Evolutionary conservation across 2,888 invertebrate species (phyloP).

Genomic region (Cryptocheilus praepositus): DNA sequence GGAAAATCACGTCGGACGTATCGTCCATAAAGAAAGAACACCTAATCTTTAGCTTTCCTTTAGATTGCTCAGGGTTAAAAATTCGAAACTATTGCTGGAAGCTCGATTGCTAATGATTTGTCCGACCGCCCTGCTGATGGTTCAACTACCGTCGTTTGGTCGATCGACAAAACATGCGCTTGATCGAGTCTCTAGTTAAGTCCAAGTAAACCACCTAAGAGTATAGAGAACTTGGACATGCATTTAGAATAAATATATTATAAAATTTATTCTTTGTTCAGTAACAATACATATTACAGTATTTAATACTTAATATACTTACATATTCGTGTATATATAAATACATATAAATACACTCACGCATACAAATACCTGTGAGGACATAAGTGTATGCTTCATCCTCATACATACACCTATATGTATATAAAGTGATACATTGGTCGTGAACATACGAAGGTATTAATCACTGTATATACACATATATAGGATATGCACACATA

Average conservation of each 20-base stretch:
- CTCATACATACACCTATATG: constrained; percentile 14
- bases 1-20: constrained; percentile 24
- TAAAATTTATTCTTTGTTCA: constrained; percentile 65
- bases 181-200: constrained; percentile 26
- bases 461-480: constrained; percentile 41
- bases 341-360: constrained; percentile 33
- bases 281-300: constrained; percentile 57
- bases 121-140: too few species aligned
- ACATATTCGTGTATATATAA: constrained; percentile 16
- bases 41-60: constrained; percentile 36
- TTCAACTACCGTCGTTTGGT: too few species aligned
- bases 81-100: constrained; percentile 34
- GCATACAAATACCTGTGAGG: background rate
- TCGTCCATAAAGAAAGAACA: constrained; percentile 23
- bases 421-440: constrained; percentile 37
- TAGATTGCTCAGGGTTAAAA: constrained; percentile 62
- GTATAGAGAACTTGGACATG: constrained; percentile 33
- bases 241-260: constrained; percentile 59
- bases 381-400: constrained; percentile 10
- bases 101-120: background rate
- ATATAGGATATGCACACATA: constrained; percentile 23
- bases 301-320: constrained; percentile 54
- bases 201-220: constrained; percentile 27
- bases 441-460: constrained; percentile 37
- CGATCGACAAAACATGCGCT: constrained; percentile 15